Base-by-base conservation (phyloP, 2,797 vertebrate genomes). In the Chrosomus eos region DNA sequence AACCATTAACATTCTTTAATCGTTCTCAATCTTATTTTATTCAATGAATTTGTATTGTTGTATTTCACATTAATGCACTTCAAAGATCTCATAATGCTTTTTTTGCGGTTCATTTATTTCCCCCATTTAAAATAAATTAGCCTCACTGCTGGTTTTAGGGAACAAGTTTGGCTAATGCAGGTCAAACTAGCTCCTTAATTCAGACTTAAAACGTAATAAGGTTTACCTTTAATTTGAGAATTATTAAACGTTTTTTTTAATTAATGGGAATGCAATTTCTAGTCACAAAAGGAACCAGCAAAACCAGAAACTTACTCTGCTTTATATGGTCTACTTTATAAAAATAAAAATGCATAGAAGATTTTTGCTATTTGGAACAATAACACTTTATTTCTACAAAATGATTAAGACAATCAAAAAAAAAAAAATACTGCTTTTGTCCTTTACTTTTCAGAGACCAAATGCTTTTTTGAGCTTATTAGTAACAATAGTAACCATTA, bases 211-310 rank as follows among this genome's bases (percentile, higher is more conserved):
- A 58, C 51, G 11, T 86, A 85, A 88, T 88, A 53, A 89, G 68
- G 55, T 88, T 90, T 86, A 76, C 73, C 86, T 85, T 92, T 84
- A 90, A 90, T 90, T 85, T 80, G 78, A 19, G 87, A 88, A 86
- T 88, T 80, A 88, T 89, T 86, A 81, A 77, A 33, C 16, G 1
- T 13, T 23, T 71, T 71, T 26, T 8, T 40, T n/a, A 19, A 45
- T 45, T 4, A 64, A 80, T 77, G 75, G 83, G 78, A 89, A 90
- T 87, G 85, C 74, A 87, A 84, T 53, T 58, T 23, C 48, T 55
- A 80, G 71, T 81, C 74, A 85, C 19, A 72, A 66, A 87, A 87
- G 75, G 76, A 85, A 58, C 72, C 19, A 33, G 31, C 31, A 33
- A 87, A 73, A 66, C 28, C 78, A 80, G 60, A 33, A 74, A 80